These are phyloP conservation scores for Elgonia sp. DNA, from an alignment of 2,888 invertebrate species.

Conservation along the genomic window DNA sequence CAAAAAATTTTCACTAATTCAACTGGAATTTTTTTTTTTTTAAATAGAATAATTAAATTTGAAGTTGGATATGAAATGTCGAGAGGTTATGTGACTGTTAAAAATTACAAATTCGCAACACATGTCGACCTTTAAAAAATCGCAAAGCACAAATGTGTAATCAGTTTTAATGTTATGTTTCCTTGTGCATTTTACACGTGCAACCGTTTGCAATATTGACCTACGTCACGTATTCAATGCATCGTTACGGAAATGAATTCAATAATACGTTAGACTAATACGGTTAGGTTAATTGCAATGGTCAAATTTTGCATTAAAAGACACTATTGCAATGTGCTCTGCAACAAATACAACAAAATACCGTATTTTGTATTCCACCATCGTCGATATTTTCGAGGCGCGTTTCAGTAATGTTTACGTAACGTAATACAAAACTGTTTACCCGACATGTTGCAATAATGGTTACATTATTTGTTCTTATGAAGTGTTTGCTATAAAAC, in stretches of 20 bases:
- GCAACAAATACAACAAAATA: conserved; percentile 31
- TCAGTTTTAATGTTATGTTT: conserved; percentile 46
- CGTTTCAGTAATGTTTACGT: conserved; percentile 34
- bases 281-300: conserved; percentile 38
- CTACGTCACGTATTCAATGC: conserved; percentile 53
- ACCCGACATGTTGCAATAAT: conserved; percentile 25
- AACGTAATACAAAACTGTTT: conserved; percentile 9
- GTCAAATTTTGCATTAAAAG: conserved; percentile 50
- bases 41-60: too few species aligned
- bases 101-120: conserved; percentile 27
- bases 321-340: conserved; percentile 17
- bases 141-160: conserved; percentile 36
- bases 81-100: not conserved
- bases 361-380: conserved; percentile 37
- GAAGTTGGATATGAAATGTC: too few species aligned
- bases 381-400: not conserved
- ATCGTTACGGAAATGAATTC: conserved; percentile 49
- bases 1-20: too few species aligned
- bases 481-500: not conserved
- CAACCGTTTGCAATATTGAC: conserved; percentile 42
- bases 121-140: conserved; percentile 29
- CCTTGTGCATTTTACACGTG: conserved; percentile 34
- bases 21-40: too few species aligned
- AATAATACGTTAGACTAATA: conserved; percentile 56
- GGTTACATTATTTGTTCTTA: not conserved